A percentile compares a stretch with the other conserved stretches of the same genome.
phyloP scores from a whole-genome alignment of 92 coral and sea anemone species.

The Zoanthus solanderi region DNA sequence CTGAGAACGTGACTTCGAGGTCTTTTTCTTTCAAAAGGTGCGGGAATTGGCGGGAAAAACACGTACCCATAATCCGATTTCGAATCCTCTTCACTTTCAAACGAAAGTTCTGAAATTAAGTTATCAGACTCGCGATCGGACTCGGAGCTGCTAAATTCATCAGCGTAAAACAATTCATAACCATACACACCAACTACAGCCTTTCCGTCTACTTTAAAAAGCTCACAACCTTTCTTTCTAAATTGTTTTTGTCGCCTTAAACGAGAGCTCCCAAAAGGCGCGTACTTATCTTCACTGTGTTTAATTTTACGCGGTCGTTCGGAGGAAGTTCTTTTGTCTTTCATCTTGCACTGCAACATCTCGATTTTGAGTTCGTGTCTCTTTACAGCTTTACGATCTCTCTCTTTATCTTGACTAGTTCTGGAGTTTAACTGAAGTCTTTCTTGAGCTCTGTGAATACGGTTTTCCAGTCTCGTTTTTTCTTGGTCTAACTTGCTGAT shows the following conservation, averaged over 20 bases:
- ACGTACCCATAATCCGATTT: conserved; percentile 32
- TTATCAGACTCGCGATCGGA: background rate
- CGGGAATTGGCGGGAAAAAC: conserved; percentile 41
- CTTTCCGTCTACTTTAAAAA: conserved; percentile 30
- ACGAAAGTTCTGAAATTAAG: background rate
- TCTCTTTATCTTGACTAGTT: conserved; percentile 26
- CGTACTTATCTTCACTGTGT: background rate
- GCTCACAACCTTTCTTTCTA: conserved; percentile 28
- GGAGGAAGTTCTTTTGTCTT: background rate
- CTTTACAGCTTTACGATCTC: conserved; percentile 36
- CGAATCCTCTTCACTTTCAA: background rate
- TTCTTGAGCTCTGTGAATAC: conserved; percentile 5
- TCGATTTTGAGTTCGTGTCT: conserved; percentile 26
- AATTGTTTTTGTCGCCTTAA: conserved; percentile 9
- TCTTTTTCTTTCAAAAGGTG: conserved; percentile 38
- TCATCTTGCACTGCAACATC: conserved; percentile 4
- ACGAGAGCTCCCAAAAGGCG: conserved; percentile 20
- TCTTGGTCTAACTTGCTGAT: background rate
- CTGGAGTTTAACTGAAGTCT: conserved; percentile 38
- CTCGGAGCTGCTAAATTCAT: background rate
- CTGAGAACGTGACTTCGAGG: conserved; percentile 24
- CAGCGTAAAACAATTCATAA: conserved; percentile 18
- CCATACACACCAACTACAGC: conserved; percentile 17
- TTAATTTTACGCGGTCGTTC: background rate
- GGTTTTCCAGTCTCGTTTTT: conserved; percentile 27